phyloP scores from a whole-genome alignment of 2,888 invertebrate species.

The Globia sparganii region DNA sequence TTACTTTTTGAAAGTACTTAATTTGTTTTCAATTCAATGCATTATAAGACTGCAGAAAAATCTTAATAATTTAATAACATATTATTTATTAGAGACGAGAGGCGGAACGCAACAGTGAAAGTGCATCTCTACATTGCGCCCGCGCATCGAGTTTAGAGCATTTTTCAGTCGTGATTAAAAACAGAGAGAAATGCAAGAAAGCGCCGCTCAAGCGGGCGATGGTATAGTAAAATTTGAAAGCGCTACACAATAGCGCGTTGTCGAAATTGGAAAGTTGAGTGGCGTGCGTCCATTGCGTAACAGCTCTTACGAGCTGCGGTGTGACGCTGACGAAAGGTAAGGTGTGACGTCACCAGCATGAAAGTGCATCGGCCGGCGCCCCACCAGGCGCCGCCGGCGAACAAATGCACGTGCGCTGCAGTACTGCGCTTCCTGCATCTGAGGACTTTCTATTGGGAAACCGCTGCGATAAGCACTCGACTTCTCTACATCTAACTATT shows the following conservation, averaged over 20 bases:
- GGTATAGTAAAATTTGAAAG: constrained; percentile 90
- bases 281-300: constrained; percentile 88
- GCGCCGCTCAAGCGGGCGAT: constrained; percentile 84
- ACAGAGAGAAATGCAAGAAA: constrained; percentile 88
- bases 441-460: constrained; percentile 90
- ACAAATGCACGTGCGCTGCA: constrained; percentile 77
- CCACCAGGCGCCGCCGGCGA: constrained; percentile 71
- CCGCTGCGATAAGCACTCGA: constrained; percentile 75
- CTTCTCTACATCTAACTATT: constrained; percentile 79
- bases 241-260: constrained; percentile 90
- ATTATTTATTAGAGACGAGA: constrained; percentile 69
- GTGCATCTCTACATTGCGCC: constrained; percentile 84
- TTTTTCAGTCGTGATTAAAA: constrained; percentile 87
- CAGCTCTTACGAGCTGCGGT: constrained; percentile 87
- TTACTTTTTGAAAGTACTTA: constrained; percentile 41
- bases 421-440: constrained; percentile 85
- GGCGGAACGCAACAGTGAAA: constrained; percentile 85
- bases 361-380: constrained; percentile 90
- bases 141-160: constrained; percentile 84
- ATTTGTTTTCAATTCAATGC: constrained; percentile 51
- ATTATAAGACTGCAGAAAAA: constrained; percentile 50
- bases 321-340: constrained; percentile 89
- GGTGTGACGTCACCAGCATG: constrained; percentile 87
- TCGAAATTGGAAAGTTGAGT: constrained; percentile 90
- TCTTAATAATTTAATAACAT: constrained; percentile 60